Conservation (phyloP, 2,797 vertebrate genomes). For the Scleropages formosus region DNA sequence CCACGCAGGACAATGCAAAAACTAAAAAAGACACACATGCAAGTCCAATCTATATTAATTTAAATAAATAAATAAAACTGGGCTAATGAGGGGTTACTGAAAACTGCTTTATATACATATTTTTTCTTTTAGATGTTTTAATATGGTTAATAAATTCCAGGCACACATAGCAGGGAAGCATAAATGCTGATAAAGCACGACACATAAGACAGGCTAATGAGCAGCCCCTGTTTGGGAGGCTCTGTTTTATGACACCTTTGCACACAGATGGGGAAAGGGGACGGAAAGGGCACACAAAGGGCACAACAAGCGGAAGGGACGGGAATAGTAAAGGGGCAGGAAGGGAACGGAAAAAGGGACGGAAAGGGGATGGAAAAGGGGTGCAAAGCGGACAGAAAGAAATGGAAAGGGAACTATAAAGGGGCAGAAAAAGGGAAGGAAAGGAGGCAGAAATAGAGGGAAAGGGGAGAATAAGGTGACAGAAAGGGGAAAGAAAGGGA, state of each 20-base stretch:
- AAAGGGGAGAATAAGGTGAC: no score
- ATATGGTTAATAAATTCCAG: constrained; percentile 26
- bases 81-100: constrained; percentile 22
- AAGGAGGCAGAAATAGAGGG: no score
- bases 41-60: background rate
- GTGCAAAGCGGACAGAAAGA: no score
- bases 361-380: no score
- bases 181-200: constrained; percentile 5
- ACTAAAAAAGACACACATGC: constrained; percentile 29
- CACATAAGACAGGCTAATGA: constrained; percentile 6
- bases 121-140: constrained; percentile 7
- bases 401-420: no score
- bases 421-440: no score
- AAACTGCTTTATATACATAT: constrained; percentile 12
- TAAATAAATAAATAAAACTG: background rate
- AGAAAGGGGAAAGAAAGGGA: background rate
- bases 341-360: no score
- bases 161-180: background rate
- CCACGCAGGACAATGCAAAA: constrained; percentile 2
- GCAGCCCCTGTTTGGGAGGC: background rate
- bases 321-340: no score
- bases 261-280: background rate
- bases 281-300: background rate
- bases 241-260: background rate
- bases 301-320: background rate